These are phyloP conservation scores for Leucopsar rothschildi DNA, from an alignment of 2,113 vertebrate species.

Conservation along the genomic window DNA sequence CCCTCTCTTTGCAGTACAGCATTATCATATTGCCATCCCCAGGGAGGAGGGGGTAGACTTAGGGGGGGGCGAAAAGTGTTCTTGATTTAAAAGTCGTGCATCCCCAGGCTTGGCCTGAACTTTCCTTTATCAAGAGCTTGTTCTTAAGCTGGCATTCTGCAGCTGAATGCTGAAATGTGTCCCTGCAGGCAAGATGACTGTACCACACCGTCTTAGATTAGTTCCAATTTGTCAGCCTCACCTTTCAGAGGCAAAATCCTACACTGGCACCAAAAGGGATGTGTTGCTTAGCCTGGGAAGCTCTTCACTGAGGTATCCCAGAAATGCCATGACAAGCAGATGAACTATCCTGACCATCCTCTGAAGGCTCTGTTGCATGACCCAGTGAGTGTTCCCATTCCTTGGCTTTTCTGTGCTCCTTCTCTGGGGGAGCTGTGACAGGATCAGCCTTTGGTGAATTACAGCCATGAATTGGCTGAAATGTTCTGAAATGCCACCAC, in stretches of 20 bases:
- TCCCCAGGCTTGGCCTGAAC: slow-evolving; percentile 67
- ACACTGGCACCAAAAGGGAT: not conserved
- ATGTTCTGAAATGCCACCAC: not conserved
- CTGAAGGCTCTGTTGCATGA: not conserved
- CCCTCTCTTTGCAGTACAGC: not conserved
- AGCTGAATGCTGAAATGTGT: slow-evolving; percentile 60
- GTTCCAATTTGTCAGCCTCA: slow-evolving; percentile 67
- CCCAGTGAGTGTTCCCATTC: not conserved
- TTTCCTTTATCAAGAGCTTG: slow-evolving; percentile 60
- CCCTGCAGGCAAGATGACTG: slow-evolving; percentile 58
- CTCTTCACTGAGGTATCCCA: not conserved
- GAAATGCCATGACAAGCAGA: slow-evolving; percentile 6
- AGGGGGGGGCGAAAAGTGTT: not conserved
- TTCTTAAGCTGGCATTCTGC: slow-evolving; percentile 53
- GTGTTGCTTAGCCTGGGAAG: slow-evolving; percentile 4
- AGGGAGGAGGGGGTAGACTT: not conserved
- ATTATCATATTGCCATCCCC: slow-evolving; percentile 18
- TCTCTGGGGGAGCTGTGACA: not conserved
- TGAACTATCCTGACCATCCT: not conserved
- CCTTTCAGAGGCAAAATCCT: slow-evolving; percentile 37
- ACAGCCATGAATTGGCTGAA: slow-evolving; percentile 20
- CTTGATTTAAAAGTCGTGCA: slow-evolving; percentile 61
- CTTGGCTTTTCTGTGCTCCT: not conserved
- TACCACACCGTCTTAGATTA: slow-evolving; percentile 56
- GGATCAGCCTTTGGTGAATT: not conserved